These are phyloP conservation scores for Axea sp. DNA, from an alignment of 2,888 invertebrate species.

Conservation along the genomic window DNA sequence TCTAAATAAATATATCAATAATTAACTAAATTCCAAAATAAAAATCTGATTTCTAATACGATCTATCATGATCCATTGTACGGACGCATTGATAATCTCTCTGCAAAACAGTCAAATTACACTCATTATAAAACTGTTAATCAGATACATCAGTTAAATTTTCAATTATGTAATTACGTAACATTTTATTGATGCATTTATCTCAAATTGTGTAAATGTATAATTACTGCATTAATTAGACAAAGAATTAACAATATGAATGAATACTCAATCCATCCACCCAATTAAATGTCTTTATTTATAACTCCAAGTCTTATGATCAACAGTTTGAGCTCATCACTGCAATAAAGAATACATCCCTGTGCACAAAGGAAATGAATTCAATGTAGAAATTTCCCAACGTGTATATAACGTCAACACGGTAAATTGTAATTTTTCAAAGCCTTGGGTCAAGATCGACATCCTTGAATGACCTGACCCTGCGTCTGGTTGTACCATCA, in stretches of 20 bases:
- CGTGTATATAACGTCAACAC: slow-evolving; percentile 12
- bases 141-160: slow-evolving; percentile 38
- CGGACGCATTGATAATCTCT: too few species aligned
- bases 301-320: slow-evolving; percentile 4
- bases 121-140: too few species aligned
- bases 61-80: too few species aligned
- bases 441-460: slow-evolving; percentile 55
- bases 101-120: too few species aligned
- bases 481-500: slow-evolving; percentile 31
- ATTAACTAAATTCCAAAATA: too few species aligned
- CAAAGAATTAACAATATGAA: too few species aligned
- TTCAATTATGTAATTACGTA: slow-evolving; percentile 31
- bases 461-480: slow-evolving; percentile 51
- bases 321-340: slow-evolving; percentile 6
- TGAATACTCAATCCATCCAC: too few species aligned
- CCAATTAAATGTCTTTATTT: too few species aligned
- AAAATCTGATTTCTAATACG: too few species aligned
- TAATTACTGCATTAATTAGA: too few species aligned
- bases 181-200: slow-evolving; percentile 6
- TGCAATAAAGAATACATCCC: slow-evolving; percentile 26
- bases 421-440: slow-evolving; percentile 16
- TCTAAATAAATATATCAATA: too few species aligned
- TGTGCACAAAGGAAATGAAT: not conserved
- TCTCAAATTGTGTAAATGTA: not conserved
- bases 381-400: slow-evolving; percentile 21